Percentiles rank a stretch among this genome's conserved stretches.
Evolutionary conservation across 37 sponge, comb jelly and placozoan genomes (phyloP).

Genomic region (Haliclona indistincta): DNA sequence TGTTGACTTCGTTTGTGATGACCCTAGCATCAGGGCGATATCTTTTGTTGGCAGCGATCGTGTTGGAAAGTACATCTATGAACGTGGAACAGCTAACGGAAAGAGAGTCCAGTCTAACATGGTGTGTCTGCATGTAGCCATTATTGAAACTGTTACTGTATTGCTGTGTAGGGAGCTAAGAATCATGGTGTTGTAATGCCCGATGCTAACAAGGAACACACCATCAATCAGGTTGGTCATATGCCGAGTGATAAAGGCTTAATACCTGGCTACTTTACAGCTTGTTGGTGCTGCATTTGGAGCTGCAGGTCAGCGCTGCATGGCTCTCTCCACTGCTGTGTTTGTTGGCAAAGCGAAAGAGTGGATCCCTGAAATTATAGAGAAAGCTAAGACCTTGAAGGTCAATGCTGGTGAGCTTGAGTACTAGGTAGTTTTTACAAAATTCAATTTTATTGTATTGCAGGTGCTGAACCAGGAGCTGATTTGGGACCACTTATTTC

Average conservation of each 20-base stretch:
- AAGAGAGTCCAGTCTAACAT: constrained; percentile 99
- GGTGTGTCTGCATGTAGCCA: constrained; percentile 35
- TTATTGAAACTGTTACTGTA: neutral
- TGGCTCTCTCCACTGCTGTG: constrained; percentile 95
- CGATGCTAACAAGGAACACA: constrained; percentile 98
- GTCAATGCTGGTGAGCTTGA: constrained; percentile 50
- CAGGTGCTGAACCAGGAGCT: constrained; percentile 86
- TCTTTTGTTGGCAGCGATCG: constrained; percentile 95
- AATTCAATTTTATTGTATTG: neutral
- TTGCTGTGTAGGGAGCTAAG: constrained; percentile 83
- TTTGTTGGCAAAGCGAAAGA: constrained; percentile 95
- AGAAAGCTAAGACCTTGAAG: constrained; percentile 83
- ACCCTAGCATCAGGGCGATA: constrained; percentile 89
- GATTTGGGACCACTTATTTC: constrained; percentile 97
- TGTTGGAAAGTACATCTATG: constrained; percentile 94
- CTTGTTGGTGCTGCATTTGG: constrained; percentile 98
- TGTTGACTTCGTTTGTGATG: constrained; percentile 89
- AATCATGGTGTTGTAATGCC: constrained; percentile 99
- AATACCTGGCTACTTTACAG: constrained; percentile 23
- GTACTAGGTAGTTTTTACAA: neutral
- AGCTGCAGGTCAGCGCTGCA: constrained; percentile 98
- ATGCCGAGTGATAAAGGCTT: neutral
- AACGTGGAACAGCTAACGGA: constrained; percentile 90
- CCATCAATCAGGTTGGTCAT: constrained; percentile 82
- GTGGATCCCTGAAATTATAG: constrained; percentile 96